phyloP scores from a whole-genome alignment of 2,888 invertebrate species.

The Linyphia triangularis region DNA sequence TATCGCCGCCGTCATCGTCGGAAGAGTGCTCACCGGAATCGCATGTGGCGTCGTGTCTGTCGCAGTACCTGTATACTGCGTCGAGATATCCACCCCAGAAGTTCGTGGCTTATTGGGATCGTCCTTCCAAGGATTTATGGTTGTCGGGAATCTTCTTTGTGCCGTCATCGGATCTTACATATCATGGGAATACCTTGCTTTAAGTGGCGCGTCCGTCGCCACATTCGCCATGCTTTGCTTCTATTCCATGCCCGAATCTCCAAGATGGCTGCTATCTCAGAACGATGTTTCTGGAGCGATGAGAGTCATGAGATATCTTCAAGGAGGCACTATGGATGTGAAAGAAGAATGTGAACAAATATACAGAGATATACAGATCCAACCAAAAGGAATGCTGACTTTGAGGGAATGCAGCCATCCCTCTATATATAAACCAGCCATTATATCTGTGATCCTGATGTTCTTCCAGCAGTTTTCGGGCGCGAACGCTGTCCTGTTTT shows the following conservation, averaged over 20 bases:
- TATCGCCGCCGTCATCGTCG: constrained; percentile 87
- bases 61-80: constrained; percentile 93
- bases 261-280: constrained; percentile 82
- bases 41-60: constrained; percentile 93
- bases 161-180: constrained; percentile 89
- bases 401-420: constrained; percentile 86
- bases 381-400: constrained; percentile 82
- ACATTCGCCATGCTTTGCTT: constrained; percentile 89
- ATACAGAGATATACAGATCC: constrained; percentile 79
- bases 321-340: constrained; percentile 88
- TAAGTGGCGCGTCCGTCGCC: constrained; percentile 87
- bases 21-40: constrained; percentile 90
- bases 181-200: constrained; percentile 90
- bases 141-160: constrained; percentile 87
- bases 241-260: constrained; percentile 94
- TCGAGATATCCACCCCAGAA: constrained; percentile 94
- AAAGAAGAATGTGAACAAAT: constrained; percentile 85
- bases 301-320: constrained; percentile 89
- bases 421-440: constrained; percentile 87
- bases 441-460: constrained; percentile 93
- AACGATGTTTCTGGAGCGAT: constrained; percentile 85
- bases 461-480: constrained; percentile 96
- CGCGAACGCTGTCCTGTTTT: constrained; percentile 97
- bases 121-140: constrained; percentile 91
- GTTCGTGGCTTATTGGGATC: constrained; percentile 93